A percentile compares a stretch with the other conserved stretches of the same genome.
Conservation (phyloP, 2,888 invertebrate genomes). For the Hypercompe scribonia region DNA sequence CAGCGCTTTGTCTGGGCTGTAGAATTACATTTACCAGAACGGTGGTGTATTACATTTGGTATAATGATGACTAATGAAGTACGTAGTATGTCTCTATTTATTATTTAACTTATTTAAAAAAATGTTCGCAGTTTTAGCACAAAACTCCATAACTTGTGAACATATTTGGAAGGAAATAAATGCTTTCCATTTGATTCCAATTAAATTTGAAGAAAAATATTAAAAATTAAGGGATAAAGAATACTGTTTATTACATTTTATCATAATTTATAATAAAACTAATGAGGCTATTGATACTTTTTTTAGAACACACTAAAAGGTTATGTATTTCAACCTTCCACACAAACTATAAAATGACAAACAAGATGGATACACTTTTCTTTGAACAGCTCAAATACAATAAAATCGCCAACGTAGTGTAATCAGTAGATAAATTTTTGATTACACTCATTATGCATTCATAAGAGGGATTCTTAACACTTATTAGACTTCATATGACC, state of each 20-base stretch:
- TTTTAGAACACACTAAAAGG: not conserved
- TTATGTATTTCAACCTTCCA: not conserved
- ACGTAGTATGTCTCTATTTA: not conserved
- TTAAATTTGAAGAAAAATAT: too few relatives aligned
- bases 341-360: not conserved
- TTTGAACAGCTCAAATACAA: not conserved
- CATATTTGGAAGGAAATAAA: not conserved
- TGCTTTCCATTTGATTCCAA: not conserved
- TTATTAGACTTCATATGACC: conserved; percentile 32
- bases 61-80: not conserved
- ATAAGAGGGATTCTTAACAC: conserved; percentile 50
- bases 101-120: too few relatives aligned
- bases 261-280: too few relatives aligned
- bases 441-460: conserved; percentile 51
- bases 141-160: not conserved
- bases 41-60: not conserved
- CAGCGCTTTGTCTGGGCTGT: not conserved
- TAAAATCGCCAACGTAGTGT: conserved; percentile 23
- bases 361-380: not conserved
- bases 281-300: not conserved
- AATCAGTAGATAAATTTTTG: conserved; percentile 41
- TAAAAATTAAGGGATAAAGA: not conserved
- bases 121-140: not conserved
- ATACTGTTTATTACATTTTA: too few relatives aligned
- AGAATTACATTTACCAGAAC: not conserved